Base-by-base conservation (phyloP, 2,888 invertebrate genomes). In the Anoncus sp. region DNA sequence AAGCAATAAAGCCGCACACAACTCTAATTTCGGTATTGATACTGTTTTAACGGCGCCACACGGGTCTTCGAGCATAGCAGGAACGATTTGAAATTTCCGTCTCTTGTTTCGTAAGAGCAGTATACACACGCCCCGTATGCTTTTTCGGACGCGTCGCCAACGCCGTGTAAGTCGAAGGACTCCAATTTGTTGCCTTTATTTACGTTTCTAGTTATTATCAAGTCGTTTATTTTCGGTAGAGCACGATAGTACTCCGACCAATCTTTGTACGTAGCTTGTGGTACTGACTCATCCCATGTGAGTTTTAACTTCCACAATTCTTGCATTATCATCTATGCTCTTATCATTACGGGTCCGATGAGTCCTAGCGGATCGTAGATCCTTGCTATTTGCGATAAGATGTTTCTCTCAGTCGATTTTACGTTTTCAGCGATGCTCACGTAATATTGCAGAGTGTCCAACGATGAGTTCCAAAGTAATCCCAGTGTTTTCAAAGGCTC, bases 341-440 rank as follows among this genome's bases (percentile, higher is more conserved):
- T 65, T 1, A 82, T 69, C 0, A 80, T 14, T 3, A 81, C 27
- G 10, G 82, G 83, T 1, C 77, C 65, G 0, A 82, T 16, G 0
- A 81, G 16, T 0, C 81, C 79, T n/a, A 81, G 47, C 0, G 83
- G 79, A 35, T 84, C 82, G 45, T 75, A 83, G 0, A 82, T 65
- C 38, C 74, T 74, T 9, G 78, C 67, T 18, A 81, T 79, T 4
- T 51, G 57, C 0, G 80, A 81, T 1, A 82, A 38, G 0, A 81
- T 53, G 1, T 20, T n/a, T 1, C 77, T 49, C 53, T 81, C 79
- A 12, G 75, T 77, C 0, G 67, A n/a, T 0, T 53, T 43, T 1
- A 16, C 3, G 0, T 6, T 9, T 24, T 59, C 63, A 5, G 51
- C 38, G 12, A 24, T 40, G 4, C 70, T 27, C 1, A 80, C 73